Evolutionary conservation across 2,113 vertebrate species (phyloP), one percentile per base, ranked within the genome.

Genomic region (Corythaixoides concolor): DNA sequence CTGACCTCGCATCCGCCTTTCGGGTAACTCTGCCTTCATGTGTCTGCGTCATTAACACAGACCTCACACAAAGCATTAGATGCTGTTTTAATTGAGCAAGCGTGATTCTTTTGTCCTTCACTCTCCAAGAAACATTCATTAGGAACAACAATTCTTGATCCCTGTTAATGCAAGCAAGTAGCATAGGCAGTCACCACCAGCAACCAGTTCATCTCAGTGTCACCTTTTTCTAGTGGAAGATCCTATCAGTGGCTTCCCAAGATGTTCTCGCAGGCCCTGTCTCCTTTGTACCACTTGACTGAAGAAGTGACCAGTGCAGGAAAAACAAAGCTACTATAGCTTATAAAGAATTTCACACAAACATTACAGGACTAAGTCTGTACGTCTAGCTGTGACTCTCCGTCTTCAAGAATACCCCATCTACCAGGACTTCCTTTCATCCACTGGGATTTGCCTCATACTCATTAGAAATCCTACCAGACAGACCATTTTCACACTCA

Each of bases 221-320:
- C 84, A 85, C 53, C 28, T 41, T 80, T 70, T 82, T 58, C 83
- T 78, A 90, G 35, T n/a, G 89, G 92, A 93, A 97, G 92, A 95
- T 94, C 56, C 80, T 79, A 87, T 91, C 85, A 91, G 85, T n/a
- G 83, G 21, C 85, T 95, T 96, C 93, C 45, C 72, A 78, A 47
- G 47, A 30, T 33, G 47, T 81, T 85, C 78, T 80, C 64, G 32
- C 17, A 12, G 39, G 23, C 56, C 15, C 95, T 92, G 84, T 92
- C 92, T 86, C 47, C 76, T 52, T 39, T 5, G 5, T n/a, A 39
- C 64, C 13, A 11, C 15, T 82, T 87, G 67, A 60, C 55, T 85
- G 76, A 89, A 82, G 74, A 58, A 59, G 55, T 39, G 56, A 74
- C 60, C 79, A 78, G 35, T 7, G 35, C 27, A 83, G 69, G 76